phyloP scores from a whole-genome alignment of 2,113 vertebrate species.

The Sylvietta virens region DNA sequence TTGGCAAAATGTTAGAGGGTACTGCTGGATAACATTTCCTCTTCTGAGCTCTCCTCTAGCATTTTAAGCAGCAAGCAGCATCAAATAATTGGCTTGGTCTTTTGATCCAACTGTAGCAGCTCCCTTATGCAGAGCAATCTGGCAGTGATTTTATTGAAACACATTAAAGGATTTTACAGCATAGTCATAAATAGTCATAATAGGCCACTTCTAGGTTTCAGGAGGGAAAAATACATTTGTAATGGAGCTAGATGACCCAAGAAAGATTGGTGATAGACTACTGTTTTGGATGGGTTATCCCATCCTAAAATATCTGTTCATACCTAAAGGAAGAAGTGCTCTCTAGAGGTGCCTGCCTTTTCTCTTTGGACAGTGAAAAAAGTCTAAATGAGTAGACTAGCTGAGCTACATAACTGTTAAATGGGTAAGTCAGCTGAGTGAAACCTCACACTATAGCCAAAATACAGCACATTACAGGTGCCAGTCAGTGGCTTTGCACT shows the following conservation, averaged over 20 bases:
- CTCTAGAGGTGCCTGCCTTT: background rate
- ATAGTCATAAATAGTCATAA: slow-evolving; percentile 15
- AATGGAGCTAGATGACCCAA: background rate
- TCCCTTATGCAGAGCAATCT: slow-evolving; percentile 7
- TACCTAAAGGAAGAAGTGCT: background rate
- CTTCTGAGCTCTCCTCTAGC: background rate
- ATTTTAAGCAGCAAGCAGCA: background rate
- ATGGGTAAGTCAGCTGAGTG: background rate
- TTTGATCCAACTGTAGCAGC: background rate
- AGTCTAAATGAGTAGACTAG: background rate
- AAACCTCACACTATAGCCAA: background rate
- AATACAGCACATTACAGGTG: background rate
- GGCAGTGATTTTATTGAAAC: slow-evolving; percentile 3
- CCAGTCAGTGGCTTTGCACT: background rate
- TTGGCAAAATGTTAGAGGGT: background rate
- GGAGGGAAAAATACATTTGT: background rate
- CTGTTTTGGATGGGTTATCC: background rate
- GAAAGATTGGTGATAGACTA: background rate
- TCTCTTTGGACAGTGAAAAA: background rate
- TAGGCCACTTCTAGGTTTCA: background rate
- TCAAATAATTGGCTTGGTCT: background rate
- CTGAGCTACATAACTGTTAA: background rate
- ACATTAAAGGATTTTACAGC: slow-evolving; percentile 25
- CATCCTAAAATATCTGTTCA: background rate
- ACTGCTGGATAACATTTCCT: background rate